phyloP scores from a whole-genome alignment of 2,888 invertebrate species.

The Camptogramma bilineatum region DNA sequence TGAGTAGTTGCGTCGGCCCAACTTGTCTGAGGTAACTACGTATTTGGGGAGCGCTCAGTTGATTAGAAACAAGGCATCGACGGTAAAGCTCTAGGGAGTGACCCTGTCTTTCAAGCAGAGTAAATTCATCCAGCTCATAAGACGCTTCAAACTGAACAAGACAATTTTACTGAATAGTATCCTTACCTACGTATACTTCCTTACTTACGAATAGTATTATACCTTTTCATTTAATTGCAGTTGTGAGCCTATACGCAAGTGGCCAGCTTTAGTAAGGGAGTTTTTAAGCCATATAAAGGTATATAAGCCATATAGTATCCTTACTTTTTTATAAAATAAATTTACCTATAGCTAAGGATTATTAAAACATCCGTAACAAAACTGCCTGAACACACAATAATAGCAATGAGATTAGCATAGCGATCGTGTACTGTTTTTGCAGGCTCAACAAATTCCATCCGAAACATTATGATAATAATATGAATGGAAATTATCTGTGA shows the following conservation, averaged over 20 bases:
- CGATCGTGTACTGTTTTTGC: conserved; percentile 17
- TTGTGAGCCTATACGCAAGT: too few relatives aligned
- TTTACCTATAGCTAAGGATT: too few relatives aligned
- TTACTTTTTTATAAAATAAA: too few relatives aligned
- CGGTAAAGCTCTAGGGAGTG: not conserved
- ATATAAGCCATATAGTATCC: too few relatives aligned
- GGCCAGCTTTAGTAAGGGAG: too few relatives aligned
- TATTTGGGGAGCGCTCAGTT: conserved; percentile 25
- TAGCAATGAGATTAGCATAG: conserved; percentile 21
- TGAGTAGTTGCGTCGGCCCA: conserved; percentile 23
- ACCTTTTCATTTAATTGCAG: too few relatives aligned
- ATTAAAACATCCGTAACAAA: not conserved
- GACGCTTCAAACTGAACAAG: not conserved
- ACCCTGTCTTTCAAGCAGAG: not conserved
- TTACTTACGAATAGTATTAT: too few relatives aligned
- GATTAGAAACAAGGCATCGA: conserved; percentile 20
- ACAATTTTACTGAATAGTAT: not conserved
- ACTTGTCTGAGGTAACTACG: conserved; percentile 27
- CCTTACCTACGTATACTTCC: not conserved
- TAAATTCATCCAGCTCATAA: not conserved
- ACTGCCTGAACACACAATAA: conserved; percentile 12
- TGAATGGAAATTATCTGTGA: conserved; percentile 17
- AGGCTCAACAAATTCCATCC: conserved; percentile 13
- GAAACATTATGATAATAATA: conserved; percentile 18
- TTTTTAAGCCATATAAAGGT: too few relatives aligned